Conservation (phyloP, 2,888 invertebrate genomes). For the Macrosiphum euphorbiae region DNA sequence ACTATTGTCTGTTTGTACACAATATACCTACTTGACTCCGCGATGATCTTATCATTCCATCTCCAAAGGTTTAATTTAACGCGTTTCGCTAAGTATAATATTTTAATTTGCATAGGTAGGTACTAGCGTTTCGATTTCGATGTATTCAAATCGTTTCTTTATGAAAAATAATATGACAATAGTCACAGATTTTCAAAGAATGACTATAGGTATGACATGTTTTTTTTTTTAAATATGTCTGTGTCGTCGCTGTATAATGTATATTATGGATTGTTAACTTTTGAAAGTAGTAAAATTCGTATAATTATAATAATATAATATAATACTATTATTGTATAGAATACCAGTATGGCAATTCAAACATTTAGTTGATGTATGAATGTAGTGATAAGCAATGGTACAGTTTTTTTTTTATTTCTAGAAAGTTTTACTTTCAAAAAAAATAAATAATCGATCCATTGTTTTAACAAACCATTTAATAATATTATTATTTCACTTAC, state of each 20-base stretch:
- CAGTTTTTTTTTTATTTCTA: too few relatives aligned
- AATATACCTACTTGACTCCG: neutral
- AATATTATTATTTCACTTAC: too few relatives aligned
- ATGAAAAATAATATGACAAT: neutral
- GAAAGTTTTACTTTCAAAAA: too few relatives aligned
- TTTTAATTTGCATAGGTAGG: neutral
- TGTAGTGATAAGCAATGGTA: too few relatives aligned
- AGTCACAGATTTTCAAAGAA: neutral
- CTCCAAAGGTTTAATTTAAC: neutral
- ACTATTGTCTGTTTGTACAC: neutral
- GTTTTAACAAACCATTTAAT: too few relatives aligned
- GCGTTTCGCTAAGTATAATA: neutral
- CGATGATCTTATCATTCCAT: neutral
- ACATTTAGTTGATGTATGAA: too few relatives aligned
- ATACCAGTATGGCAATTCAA: too few relatives aligned
- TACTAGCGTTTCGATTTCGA: neutral
- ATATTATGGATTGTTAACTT: neutral
- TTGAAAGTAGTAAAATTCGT: neutral
- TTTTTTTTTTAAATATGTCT: neutral
- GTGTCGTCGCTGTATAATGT: neutral
- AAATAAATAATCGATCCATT: too few relatives aligned
- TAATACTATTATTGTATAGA: too few relatives aligned
- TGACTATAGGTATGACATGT: neutral
- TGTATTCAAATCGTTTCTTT: neutral
- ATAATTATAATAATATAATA: neutral